Base-by-base conservation (phyloP, 2,888 invertebrate species). In the Notocelia uddmanniana region DNA sequence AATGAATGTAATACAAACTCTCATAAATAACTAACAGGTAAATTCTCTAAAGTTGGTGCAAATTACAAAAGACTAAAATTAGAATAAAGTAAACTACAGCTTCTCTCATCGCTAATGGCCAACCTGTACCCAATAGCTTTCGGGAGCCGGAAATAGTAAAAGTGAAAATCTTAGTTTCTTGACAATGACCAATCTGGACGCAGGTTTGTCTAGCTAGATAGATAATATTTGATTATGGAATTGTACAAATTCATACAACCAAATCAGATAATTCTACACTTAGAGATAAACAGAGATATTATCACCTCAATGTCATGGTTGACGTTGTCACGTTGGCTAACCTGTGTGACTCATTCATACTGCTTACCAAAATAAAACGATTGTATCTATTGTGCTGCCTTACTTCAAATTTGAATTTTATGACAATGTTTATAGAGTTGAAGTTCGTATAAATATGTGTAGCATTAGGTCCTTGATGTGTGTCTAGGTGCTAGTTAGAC, bases 281-380 rank as follows among this genome's bases (percentile, higher is more conserved):
- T 8, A 41, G 15, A 69, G 60, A 69, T 69, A 62, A 69, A 62
- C 62, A 55, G 19, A 19, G 58, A 60, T 60, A 55, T 31, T 67
- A 70, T 59, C 58, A 67, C 41, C 52, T 69, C 73, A 73, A 69
- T 69, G 69, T 69, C 73, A 69, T n/a, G 73, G 31, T 21, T 59
- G n/a, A 0, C 60, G 60, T 21, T n/a, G 45, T 59, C 41, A 67
- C 19, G 68, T 68, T 64, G 57, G 69, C 69, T 57, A 64, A 57
- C 57, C 63, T 70, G 69, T 15, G 23, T 18, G 26, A 64, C n/a
- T 64, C 52, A 62, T 26, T 8, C 26, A 63, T 21, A 63, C 26
- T 3, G 19, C 34, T 54, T 11, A 23, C 1, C 21, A n/a, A 54
- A n/a, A 19, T 52, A 21, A 63, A 21, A 34, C 1, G 15, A 31